A percentile compares a stretch with the other conserved stretches of the same genome.
These are phyloP conservation scores for Triplophysa tibetana DNA, from an alignment of 2,113 vertebrate species.

Conservation along the genomic window DNA sequence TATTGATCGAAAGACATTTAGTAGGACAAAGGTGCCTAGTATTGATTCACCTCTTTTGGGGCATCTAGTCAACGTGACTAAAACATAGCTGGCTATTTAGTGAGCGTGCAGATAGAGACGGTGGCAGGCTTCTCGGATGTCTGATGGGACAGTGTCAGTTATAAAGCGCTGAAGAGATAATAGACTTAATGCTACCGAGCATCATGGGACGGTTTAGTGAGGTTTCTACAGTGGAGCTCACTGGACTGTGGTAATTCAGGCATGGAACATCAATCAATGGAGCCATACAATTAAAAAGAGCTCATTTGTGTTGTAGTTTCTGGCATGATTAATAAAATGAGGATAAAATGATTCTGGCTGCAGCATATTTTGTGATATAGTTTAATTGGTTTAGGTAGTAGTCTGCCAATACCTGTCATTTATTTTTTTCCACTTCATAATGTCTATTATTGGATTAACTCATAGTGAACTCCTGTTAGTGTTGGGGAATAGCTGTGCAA, in stretches of 20 bases:
- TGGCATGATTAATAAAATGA: constrained; percentile 20
- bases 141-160: constrained; percentile 3
- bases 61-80: constrained; percentile 42
- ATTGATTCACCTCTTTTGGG: constrained; percentile 40
- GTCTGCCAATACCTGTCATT: background rate
- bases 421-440: background rate
- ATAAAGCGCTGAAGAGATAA: constrained; percentile 4
- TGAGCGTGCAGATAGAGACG: background rate
- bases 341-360: background rate
- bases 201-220: constrained; percentile 22
- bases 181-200: constrained; percentile 15
- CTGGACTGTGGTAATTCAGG: constrained; percentile 12
- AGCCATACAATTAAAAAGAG: constrained; percentile 29
- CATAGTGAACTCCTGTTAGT: too few relatives aligned
- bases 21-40: constrained; percentile 37
- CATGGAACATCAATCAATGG: constrained; percentile 13
- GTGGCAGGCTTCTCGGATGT: background rate
- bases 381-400: constrained; percentile 15
- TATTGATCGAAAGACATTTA: constrained; percentile 44
- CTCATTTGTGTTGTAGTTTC: constrained; percentile 20
- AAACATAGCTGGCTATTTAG: constrained; percentile 18
- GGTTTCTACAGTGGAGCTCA: constrained; percentile 11
- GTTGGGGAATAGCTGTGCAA: background rate
- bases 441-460: constrained; percentile 22
- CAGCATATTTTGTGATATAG: constrained; percentile 17